phyloP scores from a whole-genome alignment of 2,113 vertebrate genomes.

The Gulo gulo region DNA sequence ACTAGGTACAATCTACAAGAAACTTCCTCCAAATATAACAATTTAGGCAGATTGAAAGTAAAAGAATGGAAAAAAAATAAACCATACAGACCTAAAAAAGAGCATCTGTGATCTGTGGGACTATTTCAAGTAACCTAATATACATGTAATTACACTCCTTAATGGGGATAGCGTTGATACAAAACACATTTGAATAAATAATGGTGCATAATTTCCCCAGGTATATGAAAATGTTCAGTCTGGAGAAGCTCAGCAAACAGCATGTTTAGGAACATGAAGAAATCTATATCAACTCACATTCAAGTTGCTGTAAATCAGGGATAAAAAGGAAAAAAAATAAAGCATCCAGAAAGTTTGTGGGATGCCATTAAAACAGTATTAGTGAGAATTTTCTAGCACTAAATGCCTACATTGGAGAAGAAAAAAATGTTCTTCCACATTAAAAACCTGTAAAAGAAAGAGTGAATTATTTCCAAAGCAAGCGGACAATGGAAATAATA shows the following conservation, averaged over 20 bases:
- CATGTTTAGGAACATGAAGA: neutral
- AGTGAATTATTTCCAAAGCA: neutral
- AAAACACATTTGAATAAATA: slow-evolving; percentile 10
- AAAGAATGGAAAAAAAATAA: neutral
- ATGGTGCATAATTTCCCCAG: neutral
- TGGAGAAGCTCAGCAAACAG: neutral
- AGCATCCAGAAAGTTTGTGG: neutral
- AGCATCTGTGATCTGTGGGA: neutral
- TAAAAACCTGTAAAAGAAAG: neutral
- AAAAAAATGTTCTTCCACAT: neutral
- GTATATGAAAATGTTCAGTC: neutral
- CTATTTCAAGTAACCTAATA: neutral
- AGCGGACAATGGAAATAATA: neutral
- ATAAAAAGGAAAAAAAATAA: neutral
- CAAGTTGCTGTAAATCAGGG: neutral
- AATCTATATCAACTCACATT: neutral
- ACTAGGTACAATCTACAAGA: neutral
- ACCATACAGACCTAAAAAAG: neutral
- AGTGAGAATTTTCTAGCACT: neutral
- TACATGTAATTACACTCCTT: neutral
- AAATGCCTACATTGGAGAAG: neutral
- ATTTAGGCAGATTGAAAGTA: neutral
- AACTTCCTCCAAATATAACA: neutral
- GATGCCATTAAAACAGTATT: neutral
- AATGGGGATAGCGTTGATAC: neutral